Conservation (phyloP, 2,113 vertebrate species). For the Indri indri region DNA sequence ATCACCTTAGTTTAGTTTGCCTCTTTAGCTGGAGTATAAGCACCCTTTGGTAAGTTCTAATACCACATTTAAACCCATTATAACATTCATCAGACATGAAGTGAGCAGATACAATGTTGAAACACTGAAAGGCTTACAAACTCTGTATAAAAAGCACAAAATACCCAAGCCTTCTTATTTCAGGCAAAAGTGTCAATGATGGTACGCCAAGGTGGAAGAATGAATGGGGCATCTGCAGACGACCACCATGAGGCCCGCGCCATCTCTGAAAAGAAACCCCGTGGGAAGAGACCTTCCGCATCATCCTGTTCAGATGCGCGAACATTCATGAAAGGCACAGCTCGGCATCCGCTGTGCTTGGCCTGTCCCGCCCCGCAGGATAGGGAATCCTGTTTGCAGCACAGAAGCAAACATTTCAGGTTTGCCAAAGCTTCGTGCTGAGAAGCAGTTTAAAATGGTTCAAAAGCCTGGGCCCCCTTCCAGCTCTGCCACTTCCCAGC, state of each 20-base stretch:
- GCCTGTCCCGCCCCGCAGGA: background rate
- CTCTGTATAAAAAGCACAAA: background rate
- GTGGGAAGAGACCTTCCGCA: background rate
- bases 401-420: background rate
- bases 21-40: background rate
- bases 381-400: background rate
- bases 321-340: background rate
- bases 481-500: background rate
- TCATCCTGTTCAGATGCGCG: background rate
- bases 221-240: rapidly evolving
- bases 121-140: background rate
- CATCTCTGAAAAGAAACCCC: background rate
- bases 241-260: rapidly evolving
- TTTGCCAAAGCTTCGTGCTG: background rate
- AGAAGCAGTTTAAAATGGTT: background rate
- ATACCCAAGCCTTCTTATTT: background rate
- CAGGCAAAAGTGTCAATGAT: background rate
- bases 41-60: background rate
- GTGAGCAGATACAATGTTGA: background rate
- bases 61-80: background rate
- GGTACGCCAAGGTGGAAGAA: background rate
- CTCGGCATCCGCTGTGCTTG: background rate
- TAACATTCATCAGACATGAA: background rate
- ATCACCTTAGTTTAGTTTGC: background rate
- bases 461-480: background rate